Evolutionary conservation across 1,140 invertebrate genomes (phyloP).

Genomic region (Drosophila kurseongensis): DNA sequence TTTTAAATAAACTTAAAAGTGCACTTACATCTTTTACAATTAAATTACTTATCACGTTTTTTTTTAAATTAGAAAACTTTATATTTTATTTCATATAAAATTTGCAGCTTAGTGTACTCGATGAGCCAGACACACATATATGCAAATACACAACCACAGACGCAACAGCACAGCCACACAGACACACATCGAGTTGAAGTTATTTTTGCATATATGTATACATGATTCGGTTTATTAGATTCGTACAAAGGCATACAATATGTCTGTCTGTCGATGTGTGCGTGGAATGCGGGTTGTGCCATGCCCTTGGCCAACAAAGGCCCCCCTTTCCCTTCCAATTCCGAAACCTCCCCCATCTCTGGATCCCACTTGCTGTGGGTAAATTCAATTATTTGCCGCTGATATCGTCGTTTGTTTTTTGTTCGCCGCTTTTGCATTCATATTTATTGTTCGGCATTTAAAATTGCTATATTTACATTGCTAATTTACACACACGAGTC

Average conservation of each 20-base stretch:
- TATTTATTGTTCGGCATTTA: conserved; percentile 81
- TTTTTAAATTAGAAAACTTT: neutral
- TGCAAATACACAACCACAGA: conserved; percentile 42
- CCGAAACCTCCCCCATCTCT: neutral
- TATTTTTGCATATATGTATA: conserved; percentile 76
- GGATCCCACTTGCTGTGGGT: conserved; percentile 57
- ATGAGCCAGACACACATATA: conserved; percentile 42
- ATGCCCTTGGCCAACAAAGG: conserved; percentile 37
- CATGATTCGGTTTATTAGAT: conserved; percentile 80
- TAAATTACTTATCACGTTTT: neutral
- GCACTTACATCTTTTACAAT: too few species aligned
- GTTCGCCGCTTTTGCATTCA: conserved; percentile 71
- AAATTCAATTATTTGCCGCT: conserved; percentile 81
- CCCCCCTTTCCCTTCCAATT: neutral
- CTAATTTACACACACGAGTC: conserved; percentile 72
- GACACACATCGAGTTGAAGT: conserved; percentile 56
- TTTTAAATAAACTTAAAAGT: too few species aligned
- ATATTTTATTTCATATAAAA: neutral
- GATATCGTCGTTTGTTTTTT: conserved; percentile 80
- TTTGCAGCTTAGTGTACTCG: conserved; percentile 38
- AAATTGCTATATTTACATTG: conserved; percentile 83
- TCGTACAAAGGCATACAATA: conserved; percentile 76
- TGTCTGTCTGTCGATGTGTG: conserved; percentile 28
- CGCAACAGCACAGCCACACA: conserved; percentile 7
- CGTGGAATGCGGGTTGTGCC: conserved; percentile 49